Evolutionary conservation across 2,888 invertebrate genomes (phyloP).

Genomic region (Pristionchus exspectatus): DNA sequence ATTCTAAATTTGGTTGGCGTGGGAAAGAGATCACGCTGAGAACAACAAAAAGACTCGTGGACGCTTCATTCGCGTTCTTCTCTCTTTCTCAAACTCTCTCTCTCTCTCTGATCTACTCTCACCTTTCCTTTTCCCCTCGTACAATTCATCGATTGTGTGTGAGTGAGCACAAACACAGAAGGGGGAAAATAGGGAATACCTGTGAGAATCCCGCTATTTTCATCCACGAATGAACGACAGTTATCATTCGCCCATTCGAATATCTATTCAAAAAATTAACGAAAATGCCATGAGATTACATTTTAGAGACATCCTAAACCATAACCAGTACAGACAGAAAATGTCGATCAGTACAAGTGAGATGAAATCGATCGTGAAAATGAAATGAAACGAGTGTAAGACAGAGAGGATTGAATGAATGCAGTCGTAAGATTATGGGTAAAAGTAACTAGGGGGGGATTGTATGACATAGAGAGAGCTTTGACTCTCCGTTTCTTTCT

Average conservation of each 20-base stretch:
- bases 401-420: background rate
- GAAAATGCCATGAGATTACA: no score
- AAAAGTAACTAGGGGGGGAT: background rate
- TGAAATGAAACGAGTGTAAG: background rate
- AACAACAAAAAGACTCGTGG: background rate
- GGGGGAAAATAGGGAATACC: background rate
- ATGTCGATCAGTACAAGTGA: background rate
- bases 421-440: background rate
- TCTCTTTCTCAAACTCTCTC: background rate
- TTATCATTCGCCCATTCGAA: no score
- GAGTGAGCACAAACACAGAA: slow-evolving; percentile 21
- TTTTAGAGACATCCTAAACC: background rate
- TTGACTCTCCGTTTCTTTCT: background rate
- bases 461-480: background rate
- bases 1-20: background rate
- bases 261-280: no score
- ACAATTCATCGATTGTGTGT: slow-evolving; percentile 15
- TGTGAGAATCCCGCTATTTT: background rate
- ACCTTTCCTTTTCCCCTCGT: background rate
- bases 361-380: background rate
- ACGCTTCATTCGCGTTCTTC: background rate
- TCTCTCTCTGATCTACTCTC: background rate
- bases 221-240: no score
- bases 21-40: background rate
- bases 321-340: background rate